Evolutionary conservation across 2,113 vertebrate species (phyloP).

Genomic region (Lophura nycthemera): DNA sequence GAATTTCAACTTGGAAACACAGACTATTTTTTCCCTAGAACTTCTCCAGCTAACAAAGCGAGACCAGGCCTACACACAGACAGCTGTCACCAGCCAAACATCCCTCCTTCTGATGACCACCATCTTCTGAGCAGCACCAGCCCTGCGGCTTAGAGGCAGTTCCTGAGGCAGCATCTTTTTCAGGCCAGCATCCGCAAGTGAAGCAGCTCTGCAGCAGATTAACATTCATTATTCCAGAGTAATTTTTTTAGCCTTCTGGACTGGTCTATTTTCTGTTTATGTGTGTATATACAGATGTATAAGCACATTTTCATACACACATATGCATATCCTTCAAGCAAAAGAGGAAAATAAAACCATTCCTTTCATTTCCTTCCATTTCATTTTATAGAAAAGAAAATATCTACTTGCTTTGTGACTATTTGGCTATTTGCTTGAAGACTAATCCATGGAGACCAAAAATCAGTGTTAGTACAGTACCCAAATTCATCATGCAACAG

Average conservation of each 20-base stretch:
- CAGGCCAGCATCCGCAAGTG: background rate
- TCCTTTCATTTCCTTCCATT: background rate
- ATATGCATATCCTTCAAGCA: background rate
- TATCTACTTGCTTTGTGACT: background rate
- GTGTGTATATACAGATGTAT: background rate
- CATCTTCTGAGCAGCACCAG: fast-evolving
- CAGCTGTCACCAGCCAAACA: fast-evolving
- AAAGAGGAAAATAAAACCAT: background rate
- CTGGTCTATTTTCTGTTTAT: background rate
- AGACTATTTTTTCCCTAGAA: background rate
- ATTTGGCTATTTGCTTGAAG: background rate
- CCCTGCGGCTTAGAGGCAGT: fast-evolving
- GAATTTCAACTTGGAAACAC: background rate
- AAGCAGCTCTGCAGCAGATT: background rate
- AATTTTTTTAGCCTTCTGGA: background rate
- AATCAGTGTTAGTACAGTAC: fast-evolving
- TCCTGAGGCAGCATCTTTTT: background rate
- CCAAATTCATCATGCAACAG: background rate
- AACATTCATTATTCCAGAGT: background rate
- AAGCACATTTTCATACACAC: background rate
- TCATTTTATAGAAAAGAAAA: background rate
- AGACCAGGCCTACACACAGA: background rate
- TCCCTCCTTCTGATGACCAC: background rate
- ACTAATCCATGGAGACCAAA: background rate
- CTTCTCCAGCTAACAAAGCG: background rate